Conservation (phyloP, 2,888 invertebrate species). For the Drosophila niveifrons region DNA sequence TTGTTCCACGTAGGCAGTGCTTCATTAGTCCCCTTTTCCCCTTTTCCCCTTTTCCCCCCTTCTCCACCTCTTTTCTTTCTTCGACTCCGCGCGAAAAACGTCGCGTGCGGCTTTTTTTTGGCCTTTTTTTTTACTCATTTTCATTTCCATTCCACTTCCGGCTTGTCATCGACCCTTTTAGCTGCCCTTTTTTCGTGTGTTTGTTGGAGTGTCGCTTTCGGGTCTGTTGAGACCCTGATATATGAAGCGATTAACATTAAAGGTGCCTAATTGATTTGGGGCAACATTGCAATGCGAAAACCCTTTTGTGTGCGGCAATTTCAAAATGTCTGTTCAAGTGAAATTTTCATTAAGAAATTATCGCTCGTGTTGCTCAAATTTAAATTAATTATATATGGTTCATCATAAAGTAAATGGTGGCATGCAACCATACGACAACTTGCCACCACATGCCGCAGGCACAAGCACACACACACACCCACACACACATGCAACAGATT, state of each 20-base stretch:
- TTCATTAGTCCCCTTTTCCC: slow-evolving; percentile 55
- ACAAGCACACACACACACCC: slow-evolving; percentile 2
- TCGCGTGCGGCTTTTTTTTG: slow-evolving; percentile 68
- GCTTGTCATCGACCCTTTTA: slow-evolving; percentile 71
- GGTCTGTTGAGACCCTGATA: slow-evolving; percentile 58
- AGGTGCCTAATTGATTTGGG: slow-evolving; percentile 75
- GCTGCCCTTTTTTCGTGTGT: slow-evolving; percentile 1
- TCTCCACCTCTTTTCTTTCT: no score
- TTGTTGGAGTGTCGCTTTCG: slow-evolving; percentile 46
- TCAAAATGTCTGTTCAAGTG: slow-evolving; percentile 24
- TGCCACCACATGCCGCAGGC: slow-evolving; percentile 19
- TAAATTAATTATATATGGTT: slow-evolving; percentile 74
- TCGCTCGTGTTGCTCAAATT: slow-evolving; percentile 70
- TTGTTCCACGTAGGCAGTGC: slow-evolving; percentile 56
- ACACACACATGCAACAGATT: slow-evolving; percentile 71
- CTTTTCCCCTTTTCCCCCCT: neutral
- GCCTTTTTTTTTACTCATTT: slow-evolving; percentile 17
- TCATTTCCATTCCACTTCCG: slow-evolving; percentile 45
- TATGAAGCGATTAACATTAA: slow-evolving; percentile 78
- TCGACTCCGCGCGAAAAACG: slow-evolving; percentile 62
- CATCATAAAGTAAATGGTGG: slow-evolving; percentile 65
- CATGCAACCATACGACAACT: slow-evolving; percentile 38
- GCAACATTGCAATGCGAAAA: slow-evolving; percentile 7
- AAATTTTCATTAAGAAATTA: slow-evolving; percentile 71
- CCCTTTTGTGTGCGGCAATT: neutral